phyloP scores from a whole-genome alignment of 2,888 invertebrate genomes.

The Hipparchia semele region DNA sequence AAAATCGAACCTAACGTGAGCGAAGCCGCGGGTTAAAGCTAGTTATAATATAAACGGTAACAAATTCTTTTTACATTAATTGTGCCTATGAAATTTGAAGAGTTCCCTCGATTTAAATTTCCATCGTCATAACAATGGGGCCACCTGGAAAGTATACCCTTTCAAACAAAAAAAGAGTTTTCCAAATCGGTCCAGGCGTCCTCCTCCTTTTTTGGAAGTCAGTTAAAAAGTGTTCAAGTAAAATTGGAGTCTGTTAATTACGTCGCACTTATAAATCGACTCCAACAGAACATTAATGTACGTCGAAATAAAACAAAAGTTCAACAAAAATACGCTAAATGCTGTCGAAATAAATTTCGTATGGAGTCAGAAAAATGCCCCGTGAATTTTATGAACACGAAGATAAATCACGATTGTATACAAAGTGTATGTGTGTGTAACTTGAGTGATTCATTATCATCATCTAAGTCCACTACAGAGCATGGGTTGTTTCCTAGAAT shows the following conservation, averaged over 20 bases:
- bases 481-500: too few relatives aligned
- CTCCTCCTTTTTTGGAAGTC: too few relatives aligned
- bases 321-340: slow-evolving; percentile 19
- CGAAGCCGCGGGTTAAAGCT: too few relatives aligned
- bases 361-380: slow-evolving; percentile 21
- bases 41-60: too few relatives aligned
- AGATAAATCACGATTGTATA: slow-evolving; percentile 29
- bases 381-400: slow-evolving; percentile 28
- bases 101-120: too few relatives aligned
- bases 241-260: slow-evolving; percentile 4
- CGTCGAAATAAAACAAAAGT: slow-evolving; percentile 26
- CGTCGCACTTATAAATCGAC: slow-evolving; percentile 29
- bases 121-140: too few relatives aligned
- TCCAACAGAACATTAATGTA: slow-evolving; percentile 7
- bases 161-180: too few relatives aligned
- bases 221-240: not conserved
- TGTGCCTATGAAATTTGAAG: too few relatives aligned
- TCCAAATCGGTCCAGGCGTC: too few relatives aligned
- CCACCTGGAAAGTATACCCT: not conserved
- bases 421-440: not conserved
- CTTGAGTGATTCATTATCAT: not conserved
- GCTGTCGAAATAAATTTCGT: slow-evolving; percentile 27
- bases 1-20: too few relatives aligned
- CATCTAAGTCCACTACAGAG: too few relatives aligned
- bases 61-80: too few relatives aligned